Base-by-base conservation (phyloP, 2,888 invertebrate species). In the Arge pagana region DNA sequence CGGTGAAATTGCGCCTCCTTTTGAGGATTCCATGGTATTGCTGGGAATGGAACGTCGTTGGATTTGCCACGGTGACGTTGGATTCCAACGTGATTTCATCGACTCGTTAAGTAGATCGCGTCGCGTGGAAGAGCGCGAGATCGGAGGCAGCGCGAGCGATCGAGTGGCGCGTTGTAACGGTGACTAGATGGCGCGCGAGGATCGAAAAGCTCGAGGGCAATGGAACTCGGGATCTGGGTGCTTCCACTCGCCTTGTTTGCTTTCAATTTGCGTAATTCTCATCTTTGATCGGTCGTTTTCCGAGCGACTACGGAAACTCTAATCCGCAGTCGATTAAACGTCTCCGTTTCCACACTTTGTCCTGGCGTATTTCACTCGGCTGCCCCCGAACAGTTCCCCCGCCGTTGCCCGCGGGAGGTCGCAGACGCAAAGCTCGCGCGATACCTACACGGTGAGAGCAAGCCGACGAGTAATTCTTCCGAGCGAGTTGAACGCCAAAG, bases 301-400 rank as follows among this genome's bases (percentile, higher is more conserved):
- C 7, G n/a, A n/a, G n/a, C n/a, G n/a, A n/a, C n/a, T n/a, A 16
- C 10, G 42, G 45, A 33, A 45, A 31, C 13, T 45, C 45, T 31
- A 58, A 61, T 58, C 57, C 60, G 62, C 59, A 58, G 58, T 59
- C 59, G 64, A 65, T 65, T 65, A 61, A 64, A 59, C 59, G 62
- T 52, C 54, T 59, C 53, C 42, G 50, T 40, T 51, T 40, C 45
- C 40, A 50, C 36, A 41, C 36, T 45, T 16, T 35, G 33, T 33
- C 45, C 33, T 45, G 45, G 45, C n/a, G n/a, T n/a, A n/a, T n/a
- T 33, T 45, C 21, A 23, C 45, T 35, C 45, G 31, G 23, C 33
- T 45, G 33, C 45, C 45, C 45, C 23, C 45, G 33, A 35, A n/a
- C 23, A 45, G 33, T 10, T 23, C 33, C 33, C n/a, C n/a, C n/a